Percentiles rank a stretch among this genome's conserved stretches.
Conservation (phyloP, 1,140 invertebrate species). For the Contarinia nasturtii region DNA sequence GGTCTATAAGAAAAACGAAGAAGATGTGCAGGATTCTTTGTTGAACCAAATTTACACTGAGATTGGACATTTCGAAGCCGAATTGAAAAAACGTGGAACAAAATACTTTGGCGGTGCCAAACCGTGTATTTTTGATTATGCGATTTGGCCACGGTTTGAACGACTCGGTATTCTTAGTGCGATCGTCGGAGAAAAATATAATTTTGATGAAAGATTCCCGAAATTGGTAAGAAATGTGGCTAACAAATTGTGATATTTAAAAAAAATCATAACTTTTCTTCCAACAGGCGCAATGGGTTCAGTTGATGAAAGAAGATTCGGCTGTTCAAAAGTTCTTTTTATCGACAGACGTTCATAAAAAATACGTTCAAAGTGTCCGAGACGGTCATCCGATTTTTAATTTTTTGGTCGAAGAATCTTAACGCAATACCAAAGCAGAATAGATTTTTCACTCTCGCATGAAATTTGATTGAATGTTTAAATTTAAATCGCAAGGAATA, state of each 20-base stretch:
- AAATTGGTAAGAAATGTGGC: conserved; percentile 14
- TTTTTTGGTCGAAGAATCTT: conserved; percentile 21
- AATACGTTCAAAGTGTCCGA: conserved; percentile 43
- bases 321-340: conserved; percentile 45
- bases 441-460: too few species aligned
- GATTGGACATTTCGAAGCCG: conserved; percentile 43
- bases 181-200: conserved; percentile 16
- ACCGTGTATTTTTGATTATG: conserved; percentile 56
- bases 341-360: conserved; percentile 44
- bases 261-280: not conserved
- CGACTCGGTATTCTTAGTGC: conserved; percentile 25
- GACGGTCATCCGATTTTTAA: conserved; percentile 50
- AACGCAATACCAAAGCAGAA: too few species aligned
- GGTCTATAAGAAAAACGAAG: conserved; percentile 12
- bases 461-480: too few species aligned
- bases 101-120: conserved; percentile 45
- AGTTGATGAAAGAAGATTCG: conserved; percentile 44
- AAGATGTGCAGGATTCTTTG: conserved; percentile 7
- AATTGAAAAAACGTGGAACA: conserved; percentile 37
- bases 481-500: too few species aligned
- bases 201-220: conserved; percentile 17
- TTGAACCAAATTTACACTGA: conserved; percentile 21
- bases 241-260: not conserved
- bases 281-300: conserved; percentile 46
- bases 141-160: conserved; percentile 84